A percentile compares a stretch with the other conserved stretches of the same genome.
These are phyloP conservation scores for Scaptomyza flava DNA, from an alignment of 2,888 invertebrate species.

Conservation along the genomic window DNA sequence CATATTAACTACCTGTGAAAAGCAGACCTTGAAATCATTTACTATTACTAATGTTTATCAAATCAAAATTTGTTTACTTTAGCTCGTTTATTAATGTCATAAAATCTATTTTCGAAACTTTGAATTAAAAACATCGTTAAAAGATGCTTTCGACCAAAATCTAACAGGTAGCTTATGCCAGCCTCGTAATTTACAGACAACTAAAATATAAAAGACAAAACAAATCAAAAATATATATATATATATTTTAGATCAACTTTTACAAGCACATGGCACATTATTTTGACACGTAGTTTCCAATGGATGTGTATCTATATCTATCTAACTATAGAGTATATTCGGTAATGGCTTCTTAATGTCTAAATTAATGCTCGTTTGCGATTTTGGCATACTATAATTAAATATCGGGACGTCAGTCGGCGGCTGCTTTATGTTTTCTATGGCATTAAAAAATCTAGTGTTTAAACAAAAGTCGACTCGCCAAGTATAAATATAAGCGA, in stretches of 20 bases:
- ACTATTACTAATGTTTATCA: constrained; percentile 5
- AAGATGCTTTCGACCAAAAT: background rate
- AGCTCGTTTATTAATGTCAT: background rate
- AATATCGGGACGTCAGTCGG: constrained; percentile 26
- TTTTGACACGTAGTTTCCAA: background rate
- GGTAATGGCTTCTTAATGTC: constrained; percentile 56
- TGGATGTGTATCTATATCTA: background rate
- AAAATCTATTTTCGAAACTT: background rate
- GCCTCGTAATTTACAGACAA: background rate
- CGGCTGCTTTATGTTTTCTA: constrained; percentile 59
- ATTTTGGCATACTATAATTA: constrained; percentile 34
- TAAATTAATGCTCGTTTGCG: constrained; percentile 18
- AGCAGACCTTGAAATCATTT: constrained; percentile 11
- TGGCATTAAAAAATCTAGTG: constrained; percentile 61
- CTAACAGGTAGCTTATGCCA: background rate
- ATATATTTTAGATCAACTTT: background rate
- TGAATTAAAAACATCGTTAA: background rate
- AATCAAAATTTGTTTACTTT: constrained; percentile 1
- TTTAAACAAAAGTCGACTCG: constrained; percentile 53
- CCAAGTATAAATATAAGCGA: constrained; percentile 57
- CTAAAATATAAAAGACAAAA: background rate
- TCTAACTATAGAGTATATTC: background rate
- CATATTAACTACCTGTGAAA: constrained; percentile 24
- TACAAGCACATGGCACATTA: background rate
- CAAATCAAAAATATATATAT: background rate